Conservation (phyloP, 1,140 invertebrate species). For the Philopotamus ludificatus region DNA sequence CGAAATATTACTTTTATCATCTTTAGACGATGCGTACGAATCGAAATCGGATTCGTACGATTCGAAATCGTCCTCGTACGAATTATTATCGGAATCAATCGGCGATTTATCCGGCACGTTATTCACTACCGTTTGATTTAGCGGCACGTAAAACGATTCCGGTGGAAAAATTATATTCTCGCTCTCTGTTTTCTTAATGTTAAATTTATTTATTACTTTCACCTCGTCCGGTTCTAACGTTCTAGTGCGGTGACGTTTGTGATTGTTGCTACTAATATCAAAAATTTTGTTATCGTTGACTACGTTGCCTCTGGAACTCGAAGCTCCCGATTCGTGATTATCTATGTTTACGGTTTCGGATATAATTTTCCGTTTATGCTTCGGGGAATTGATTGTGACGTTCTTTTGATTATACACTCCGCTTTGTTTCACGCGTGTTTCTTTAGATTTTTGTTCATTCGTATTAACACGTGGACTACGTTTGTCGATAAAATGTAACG, state of each 20-base stretch:
- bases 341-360: slow-evolving; percentile 17
- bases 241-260: slow-evolving; percentile 47
- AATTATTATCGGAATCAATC: slow-evolving; percentile 44
- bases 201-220: slow-evolving; percentile 47
- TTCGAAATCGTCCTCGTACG: slow-evolving; percentile 62
- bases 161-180: slow-evolving; percentile 35
- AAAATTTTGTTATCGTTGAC: slow-evolving; percentile 1
- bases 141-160: not conserved
- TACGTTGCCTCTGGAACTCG: slow-evolving; percentile 38
- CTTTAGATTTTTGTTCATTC: not conserved
- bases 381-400: slow-evolving; percentile 51
- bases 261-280: slow-evolving; percentile 19
- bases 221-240: slow-evolving; percentile 52
- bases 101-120: slow-evolving; percentile 31
- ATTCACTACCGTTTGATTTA: too few species aligned
- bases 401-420: slow-evolving; percentile 33
- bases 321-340: slow-evolving; percentile 9
- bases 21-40: slow-evolving; percentile 47
- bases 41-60: slow-evolving; percentile 63
- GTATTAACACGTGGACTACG: not conserved
- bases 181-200: slow-evolving; percentile 43
- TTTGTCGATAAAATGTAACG: not conserved
- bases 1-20: not conserved
- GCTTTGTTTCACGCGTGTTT: not conserved
- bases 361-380: slow-evolving; percentile 44